Evolutionary conservation across 1,140 invertebrate genomes (phyloP).

Genomic region (Micrasema minimum): DNA sequence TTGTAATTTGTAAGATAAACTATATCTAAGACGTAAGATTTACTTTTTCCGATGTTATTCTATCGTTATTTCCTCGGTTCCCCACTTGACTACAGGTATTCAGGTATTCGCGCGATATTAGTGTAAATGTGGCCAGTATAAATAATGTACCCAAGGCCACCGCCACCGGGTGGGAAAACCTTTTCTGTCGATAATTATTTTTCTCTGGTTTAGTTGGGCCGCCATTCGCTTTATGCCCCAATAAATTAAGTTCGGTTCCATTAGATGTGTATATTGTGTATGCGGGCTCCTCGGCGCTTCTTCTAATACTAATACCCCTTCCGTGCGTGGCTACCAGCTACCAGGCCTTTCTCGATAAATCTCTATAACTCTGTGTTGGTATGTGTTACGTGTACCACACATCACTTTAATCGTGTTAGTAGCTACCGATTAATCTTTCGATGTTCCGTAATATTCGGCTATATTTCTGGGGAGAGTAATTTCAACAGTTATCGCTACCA

Average conservation of each 20-base stretch:
- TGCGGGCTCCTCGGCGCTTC: constrained; percentile 10
- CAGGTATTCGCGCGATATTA: no score
- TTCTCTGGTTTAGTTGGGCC: constrained; percentile 20
- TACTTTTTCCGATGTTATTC: neutral
- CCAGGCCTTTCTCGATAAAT: constrained; percentile 25
- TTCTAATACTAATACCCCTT: constrained; percentile 22
- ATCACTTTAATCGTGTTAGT: no score
- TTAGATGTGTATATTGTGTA: constrained; percentile 18
- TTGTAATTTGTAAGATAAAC: no score
- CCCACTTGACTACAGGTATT: no score
- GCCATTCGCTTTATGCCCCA: constrained; percentile 26
- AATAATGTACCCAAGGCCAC: constrained; percentile 10
- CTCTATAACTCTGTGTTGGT: constrained; percentile 1
- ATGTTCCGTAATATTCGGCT: neutral
- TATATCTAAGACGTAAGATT: neutral
- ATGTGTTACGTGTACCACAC: neutral
- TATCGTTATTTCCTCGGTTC: neutral
- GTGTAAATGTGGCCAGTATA: neutral
- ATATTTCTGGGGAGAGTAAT: constrained; percentile 1
- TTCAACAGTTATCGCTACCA: neutral
- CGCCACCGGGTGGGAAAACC: neutral
- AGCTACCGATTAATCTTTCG: no score
- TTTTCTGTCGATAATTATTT: constrained; percentile 24
- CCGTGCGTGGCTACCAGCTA: constrained; percentile 4
- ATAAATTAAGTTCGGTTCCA: constrained; percentile 34